These are phyloP conservation scores for Oncorhynchus nerka DNA, from an alignment of 2,113 vertebrate genomes.

Conservation along the genomic window DNA sequence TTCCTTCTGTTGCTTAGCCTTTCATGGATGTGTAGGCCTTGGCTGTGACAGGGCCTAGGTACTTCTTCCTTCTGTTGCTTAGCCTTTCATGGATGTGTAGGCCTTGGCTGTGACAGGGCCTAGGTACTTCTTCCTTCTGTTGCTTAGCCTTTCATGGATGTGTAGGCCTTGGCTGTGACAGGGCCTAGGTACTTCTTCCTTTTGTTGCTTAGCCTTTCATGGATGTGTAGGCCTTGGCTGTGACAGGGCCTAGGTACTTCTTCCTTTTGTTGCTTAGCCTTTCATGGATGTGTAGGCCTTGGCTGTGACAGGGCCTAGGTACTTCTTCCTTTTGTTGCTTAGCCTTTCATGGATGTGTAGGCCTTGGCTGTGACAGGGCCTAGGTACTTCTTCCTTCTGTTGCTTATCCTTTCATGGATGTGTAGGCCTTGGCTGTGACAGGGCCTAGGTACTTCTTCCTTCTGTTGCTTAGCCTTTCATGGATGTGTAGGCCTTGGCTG, in stretches of 20 bases:
- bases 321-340: conserved; percentile 19
- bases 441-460: too few species aligned
- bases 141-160: conserved; percentile 25
- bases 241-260: too few species aligned
- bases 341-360: not conserved
- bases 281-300: not conserved
- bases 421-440: too few species aligned
- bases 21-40: not conserved
- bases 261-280: conserved; percentile 28
- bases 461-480: conserved; percentile 33
- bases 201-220: conserved; percentile 33
- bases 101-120: too few species aligned
- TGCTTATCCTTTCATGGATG: conserved; percentile 25
- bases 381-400: not conserved
- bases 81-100: not conserved
- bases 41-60: too few species aligned
- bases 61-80: conserved; percentile 20
- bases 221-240: too few species aligned
- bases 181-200: too few species aligned
- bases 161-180: too few species aligned
- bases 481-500: too few species aligned
- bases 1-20: conserved; percentile 29
- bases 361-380: too few species aligned
- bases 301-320: too few species aligned
- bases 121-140: not conserved